A percentile compares a stretch with the other conserved stretches of the same genome.
phyloP scores from a whole-genome alignment of 1,140 invertebrate genomes.

The Diprion similis region DNA sequence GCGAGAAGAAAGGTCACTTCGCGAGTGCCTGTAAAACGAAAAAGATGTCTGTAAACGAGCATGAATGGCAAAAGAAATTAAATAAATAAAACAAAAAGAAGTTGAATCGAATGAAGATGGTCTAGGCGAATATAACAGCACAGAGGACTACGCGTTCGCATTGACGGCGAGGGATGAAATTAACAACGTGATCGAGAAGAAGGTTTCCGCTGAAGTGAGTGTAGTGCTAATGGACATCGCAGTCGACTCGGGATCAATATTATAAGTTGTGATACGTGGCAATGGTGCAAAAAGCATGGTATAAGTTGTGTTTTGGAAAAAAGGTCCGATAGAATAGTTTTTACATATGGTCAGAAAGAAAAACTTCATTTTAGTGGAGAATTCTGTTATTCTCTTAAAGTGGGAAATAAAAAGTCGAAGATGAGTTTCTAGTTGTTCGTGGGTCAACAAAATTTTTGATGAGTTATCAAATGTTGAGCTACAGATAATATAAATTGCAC shows the following conservation, averaged over 20 bases:
- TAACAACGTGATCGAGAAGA: conserved; percentile 15
- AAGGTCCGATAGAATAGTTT: conserved; percentile 19
- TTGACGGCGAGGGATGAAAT: conserved; percentile 17
- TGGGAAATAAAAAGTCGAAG: conserved; percentile 16
- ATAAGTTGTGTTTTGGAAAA: conserved; percentile 10
- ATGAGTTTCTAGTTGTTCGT: conserved; percentile 14
- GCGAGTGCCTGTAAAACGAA: too few species aligned
- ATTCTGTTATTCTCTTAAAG: conserved; percentile 10
- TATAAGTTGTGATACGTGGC: conserved; percentile 13
- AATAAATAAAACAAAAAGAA: conserved; percentile 1
- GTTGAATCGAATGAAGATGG: conserved; percentile 12
- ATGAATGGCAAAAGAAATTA: neutral
- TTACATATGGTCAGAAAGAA: conserved; percentile 12
- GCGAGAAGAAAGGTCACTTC: too few species aligned
- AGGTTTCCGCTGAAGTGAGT: conserved; percentile 14
- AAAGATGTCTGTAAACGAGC: too few species aligned
- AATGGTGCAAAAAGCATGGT: conserved; percentile 12
- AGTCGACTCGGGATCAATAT: conserved; percentile 18
- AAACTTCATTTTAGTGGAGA: conserved; percentile 16
- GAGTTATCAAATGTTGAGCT: conserved; percentile 15
- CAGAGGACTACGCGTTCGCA: conserved; percentile 11
- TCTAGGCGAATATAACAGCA: neutral
- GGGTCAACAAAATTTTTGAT: conserved; percentile 7
- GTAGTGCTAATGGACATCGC: conserved; percentile 10
- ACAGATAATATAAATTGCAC: conserved; percentile 11